phyloP scores from a whole-genome alignment of 1,140 invertebrate species.

The Procambarus virginalis region DNA sequence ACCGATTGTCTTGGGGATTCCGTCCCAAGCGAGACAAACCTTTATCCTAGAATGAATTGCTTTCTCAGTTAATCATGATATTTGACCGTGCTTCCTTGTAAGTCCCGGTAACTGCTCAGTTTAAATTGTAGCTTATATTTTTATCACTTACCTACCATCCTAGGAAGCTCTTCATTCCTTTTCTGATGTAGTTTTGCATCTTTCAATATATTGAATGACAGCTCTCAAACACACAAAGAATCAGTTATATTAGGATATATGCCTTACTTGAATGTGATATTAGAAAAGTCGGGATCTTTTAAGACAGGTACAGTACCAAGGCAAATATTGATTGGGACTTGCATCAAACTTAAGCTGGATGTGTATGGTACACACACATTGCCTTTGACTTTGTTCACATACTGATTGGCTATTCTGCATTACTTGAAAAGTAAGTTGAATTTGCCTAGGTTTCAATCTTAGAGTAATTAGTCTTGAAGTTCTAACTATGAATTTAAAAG shows the following conservation, averaged over 20 bases:
- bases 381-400: slow-evolving; percentile 20
- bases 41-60: not conserved
- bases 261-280: slow-evolving; percentile 63
- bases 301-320: not conserved
- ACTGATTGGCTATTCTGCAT: slow-evolving; percentile 41
- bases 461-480: not conserved
- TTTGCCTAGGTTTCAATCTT: too few species aligned
- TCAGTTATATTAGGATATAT: slow-evolving; percentile 40
- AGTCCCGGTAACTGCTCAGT: slow-evolving; percentile 8
- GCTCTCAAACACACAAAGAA: slow-evolving; percentile 45
- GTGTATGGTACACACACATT: too few species aligned
- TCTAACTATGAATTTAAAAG: not conserved
- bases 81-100: slow-evolving; percentile 5
- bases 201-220: slow-evolving; percentile 1
- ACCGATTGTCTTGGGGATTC: slow-evolving; percentile 1
- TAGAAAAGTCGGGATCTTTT: slow-evolving; percentile 40
- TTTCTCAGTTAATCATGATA: not conserved
- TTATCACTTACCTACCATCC: not conserved
- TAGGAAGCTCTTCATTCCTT: slow-evolving; percentile 12
- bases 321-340: not conserved
- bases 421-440: not conserved
- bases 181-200: slow-evolving; percentile 10
- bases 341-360: too few species aligned
- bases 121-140: not conserved
- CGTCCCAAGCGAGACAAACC: not conserved